Percentiles rank a stretch among this genome's conserved stretches.
Evolutionary conservation across 2,113 vertebrate genomes (phyloP).

Genomic region (Recurvirostra avosetta): DNA sequence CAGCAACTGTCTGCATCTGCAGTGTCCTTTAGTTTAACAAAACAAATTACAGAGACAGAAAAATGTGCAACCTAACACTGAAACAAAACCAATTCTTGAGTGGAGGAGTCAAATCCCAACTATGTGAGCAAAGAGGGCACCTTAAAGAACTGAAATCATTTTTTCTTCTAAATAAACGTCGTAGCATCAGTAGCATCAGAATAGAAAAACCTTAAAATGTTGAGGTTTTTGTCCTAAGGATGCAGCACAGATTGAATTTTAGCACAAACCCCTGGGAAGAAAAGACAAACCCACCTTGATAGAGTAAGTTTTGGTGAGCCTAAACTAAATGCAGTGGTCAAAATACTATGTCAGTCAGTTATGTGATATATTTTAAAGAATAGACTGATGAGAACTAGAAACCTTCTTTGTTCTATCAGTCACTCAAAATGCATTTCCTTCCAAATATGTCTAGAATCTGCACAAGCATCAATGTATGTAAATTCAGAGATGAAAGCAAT

Average conservation of each 20-base stretch:
- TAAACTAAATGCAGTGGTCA: background rate
- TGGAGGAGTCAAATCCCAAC: background rate
- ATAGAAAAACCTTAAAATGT: background rate
- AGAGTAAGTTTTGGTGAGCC: background rate
- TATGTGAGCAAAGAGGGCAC: background rate
- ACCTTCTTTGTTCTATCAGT: constrained; percentile 9
- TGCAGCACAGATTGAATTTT: background rate
- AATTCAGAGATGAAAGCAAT: constrained; percentile 49
- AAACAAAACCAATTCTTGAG: background rate
- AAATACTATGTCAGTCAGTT: constrained; percentile 16
- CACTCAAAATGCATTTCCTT: background rate
- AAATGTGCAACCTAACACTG: background rate
- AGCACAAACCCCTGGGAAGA: background rate
- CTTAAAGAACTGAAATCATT: background rate
- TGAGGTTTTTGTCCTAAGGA: background rate
- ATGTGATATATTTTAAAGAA: background rate
- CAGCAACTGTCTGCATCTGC: background rate
- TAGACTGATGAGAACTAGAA: background rate
- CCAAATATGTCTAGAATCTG: constrained; percentile 11
- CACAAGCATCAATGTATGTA: constrained; percentile 12
- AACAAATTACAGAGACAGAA: background rate
- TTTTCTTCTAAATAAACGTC: background rate
- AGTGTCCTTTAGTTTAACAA: background rate
- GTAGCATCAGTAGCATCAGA: background rate
- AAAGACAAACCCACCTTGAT: background rate